These are phyloP conservation scores for Herpetotheres cachinnans DNA, from an alignment of 2,113 vertebrate genomes.

Conservation along the genomic window DNA sequence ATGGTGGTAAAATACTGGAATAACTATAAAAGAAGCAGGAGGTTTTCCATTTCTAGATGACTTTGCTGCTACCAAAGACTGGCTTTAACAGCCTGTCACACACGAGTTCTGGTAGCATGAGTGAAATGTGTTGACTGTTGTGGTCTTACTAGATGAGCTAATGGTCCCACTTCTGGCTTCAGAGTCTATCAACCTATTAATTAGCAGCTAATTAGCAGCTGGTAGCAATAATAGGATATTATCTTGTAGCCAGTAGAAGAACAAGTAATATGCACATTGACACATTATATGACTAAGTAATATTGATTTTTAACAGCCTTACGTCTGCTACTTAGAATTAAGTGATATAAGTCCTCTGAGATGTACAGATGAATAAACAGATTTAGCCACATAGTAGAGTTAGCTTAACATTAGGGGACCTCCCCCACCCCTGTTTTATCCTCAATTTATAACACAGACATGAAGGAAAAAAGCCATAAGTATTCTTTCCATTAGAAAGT, in stretches of 20 bases:
- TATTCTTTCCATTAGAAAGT: not conserved
- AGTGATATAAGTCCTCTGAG: not conserved
- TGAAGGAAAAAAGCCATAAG: not conserved
- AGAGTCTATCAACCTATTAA: conserved; percentile 55
- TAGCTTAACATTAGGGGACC: not conserved
- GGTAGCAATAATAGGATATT: conserved; percentile 54
- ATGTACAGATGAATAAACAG: not conserved
- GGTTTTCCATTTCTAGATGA: not conserved
- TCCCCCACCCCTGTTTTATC: not conserved
- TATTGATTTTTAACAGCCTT: not conserved
- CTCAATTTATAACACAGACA: not conserved
- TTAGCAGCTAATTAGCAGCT: conserved; percentile 61
- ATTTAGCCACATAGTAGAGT: not conserved
- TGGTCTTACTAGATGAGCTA: conserved; percentile 25
- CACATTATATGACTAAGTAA: not conserved
- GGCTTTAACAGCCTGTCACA: not conserved
- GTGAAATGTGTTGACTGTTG: not conserved
- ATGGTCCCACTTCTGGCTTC: conserved; percentile 25
- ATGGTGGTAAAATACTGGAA: not conserved
- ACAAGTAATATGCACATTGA: not conserved
- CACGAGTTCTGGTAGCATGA: not conserved
- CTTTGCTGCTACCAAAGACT: not conserved
- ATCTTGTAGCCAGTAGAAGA: not conserved
- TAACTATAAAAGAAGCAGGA: not conserved
- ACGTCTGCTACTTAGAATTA: not conserved